Base-by-base conservation (phyloP, 2,888 invertebrate species). In the Drosophila bunnanda region DNA sequence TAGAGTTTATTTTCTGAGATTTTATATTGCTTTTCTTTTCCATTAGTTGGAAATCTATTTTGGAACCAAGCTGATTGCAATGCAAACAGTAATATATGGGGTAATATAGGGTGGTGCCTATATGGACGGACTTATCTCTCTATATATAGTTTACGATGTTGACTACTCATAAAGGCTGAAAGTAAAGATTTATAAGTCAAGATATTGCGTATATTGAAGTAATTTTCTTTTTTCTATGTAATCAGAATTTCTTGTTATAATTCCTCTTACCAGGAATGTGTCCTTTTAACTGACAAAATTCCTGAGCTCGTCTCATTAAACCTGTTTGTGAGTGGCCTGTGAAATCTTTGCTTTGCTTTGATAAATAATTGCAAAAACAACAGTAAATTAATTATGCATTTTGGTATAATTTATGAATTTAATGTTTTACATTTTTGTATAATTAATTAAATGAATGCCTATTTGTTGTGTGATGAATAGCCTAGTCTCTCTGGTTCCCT, bases 401-500 rank as follows among this genome's bases (percentile, higher is more conserved):
- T 67, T 67, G 38, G 41, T 60, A 34, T 61, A 69, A 69, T 72
- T 72, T 60, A 69, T 59, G 20, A 73, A 52, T 38, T 43, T 62
- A 72, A 43, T 58, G 84, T 60, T 56, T 22, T 34, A 68, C 54
- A 80, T 77, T 75, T 86, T 83, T 80, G 84, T 70, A 68, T 59
- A 70, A 82, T 79, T 86, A 69, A 48, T 64, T 39, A 66, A 80
- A 83, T 68, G 67, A 83, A 68, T 70, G 64, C 52, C 48, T 50
- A 70, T 70, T 75, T 32, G 71, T 72, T 34, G 71, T 66, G 41
- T 69, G 56, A 50, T 72, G 67, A 75, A 67, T 57, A 53, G 56
- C 66, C 32, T 46, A 28, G 58, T 41, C 12, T 1, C 34, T 17
- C 13, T 32, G 12, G 12, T 32, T 32, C n/a, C 44, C 38, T 39